Conservation (phyloP, 2,888 invertebrate genomes). For the Eustalomyia histrio region DNA sequence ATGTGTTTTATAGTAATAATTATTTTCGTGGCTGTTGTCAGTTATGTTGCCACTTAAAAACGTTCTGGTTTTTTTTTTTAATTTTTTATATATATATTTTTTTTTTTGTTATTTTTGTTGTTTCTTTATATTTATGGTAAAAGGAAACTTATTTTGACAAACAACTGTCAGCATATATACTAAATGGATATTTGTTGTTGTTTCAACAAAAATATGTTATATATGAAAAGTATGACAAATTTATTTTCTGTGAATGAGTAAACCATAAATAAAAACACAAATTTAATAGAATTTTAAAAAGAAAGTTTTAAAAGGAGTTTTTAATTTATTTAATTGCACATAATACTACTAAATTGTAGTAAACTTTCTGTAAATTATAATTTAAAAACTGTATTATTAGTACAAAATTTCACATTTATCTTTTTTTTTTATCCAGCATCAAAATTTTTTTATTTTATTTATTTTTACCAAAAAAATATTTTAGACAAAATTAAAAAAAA, state of each 20-base stretch:
- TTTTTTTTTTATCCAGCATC: too few species aligned
- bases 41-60: conserved; percentile 59
- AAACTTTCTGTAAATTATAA: too few species aligned
- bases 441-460: too few species aligned
- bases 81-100: not conserved
- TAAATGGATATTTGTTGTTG: not conserved
- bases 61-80: conserved; percentile 11
- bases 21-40: conserved; percentile 64
- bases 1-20: conserved; percentile 50
- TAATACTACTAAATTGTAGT: too few species aligned
- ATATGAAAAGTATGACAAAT: conserved; percentile 50
- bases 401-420: too few species aligned
- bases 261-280: conserved; percentile 38
- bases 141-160: conserved; percentile 59
- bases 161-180: conserved; percentile 47
- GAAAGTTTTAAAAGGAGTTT: not conserved
- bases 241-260: conserved; percentile 42
- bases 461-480: too few species aligned
- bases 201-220: conserved; percentile 41
- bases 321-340: not conserved
- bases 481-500: too few species aligned
- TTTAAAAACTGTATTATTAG: too few species aligned
- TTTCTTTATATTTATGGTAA: conserved; percentile 51
- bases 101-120: not conserved
- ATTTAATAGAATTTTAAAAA: not conserved